A percentile compares a stretch with the other conserved stretches of the same genome.
Conservation (phyloP, 2,888 invertebrate genomes). For the Ariolimax columbianus region DNA sequence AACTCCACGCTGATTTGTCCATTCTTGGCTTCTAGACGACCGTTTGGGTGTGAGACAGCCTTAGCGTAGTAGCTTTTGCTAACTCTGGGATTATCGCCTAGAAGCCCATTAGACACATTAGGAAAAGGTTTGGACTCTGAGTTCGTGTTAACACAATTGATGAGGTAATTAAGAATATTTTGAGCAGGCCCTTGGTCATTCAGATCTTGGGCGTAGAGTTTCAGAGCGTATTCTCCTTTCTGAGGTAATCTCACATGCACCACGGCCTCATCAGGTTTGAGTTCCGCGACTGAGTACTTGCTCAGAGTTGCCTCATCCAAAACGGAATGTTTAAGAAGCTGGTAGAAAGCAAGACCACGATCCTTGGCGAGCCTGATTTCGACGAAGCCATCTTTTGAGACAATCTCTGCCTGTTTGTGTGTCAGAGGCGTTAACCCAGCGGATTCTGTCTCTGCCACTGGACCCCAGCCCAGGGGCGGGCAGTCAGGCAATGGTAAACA, state of each 20-base stretch:
- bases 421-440: conserved; percentile 71
- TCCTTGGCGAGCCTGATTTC: conserved; percentile 71
- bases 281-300: conserved; percentile 69
- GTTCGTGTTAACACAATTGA: conserved; percentile 65
- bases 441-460: conserved; percentile 68
- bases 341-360: conserved; percentile 66
- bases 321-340: conserved; percentile 70
- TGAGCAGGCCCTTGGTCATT: conserved; percentile 69
- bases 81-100: conserved; percentile 58
- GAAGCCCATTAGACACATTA: conserved; percentile 51
- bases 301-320: conserved; percentile 72
- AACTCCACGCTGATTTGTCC: conserved; percentile 66
- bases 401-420: conserved; percentile 72
- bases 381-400: conserved; percentile 71
- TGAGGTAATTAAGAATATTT: conserved; percentile 76
- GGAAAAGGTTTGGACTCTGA: conserved; percentile 69
- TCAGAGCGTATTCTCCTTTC: conserved; percentile 73
- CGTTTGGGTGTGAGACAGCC: conserved; percentile 65
- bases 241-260: conserved; percentile 73
- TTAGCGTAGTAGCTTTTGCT: conserved; percentile 66
- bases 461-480: conserved; percentile 76
- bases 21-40: conserved; percentile 63
- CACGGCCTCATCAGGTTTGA: conserved; percentile 69
- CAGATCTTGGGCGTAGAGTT: conserved; percentile 72
- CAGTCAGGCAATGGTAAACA: conserved; percentile 73